Base-by-base conservation (phyloP, 2,113 vertebrate species). In the Nothocercus julius region DNA sequence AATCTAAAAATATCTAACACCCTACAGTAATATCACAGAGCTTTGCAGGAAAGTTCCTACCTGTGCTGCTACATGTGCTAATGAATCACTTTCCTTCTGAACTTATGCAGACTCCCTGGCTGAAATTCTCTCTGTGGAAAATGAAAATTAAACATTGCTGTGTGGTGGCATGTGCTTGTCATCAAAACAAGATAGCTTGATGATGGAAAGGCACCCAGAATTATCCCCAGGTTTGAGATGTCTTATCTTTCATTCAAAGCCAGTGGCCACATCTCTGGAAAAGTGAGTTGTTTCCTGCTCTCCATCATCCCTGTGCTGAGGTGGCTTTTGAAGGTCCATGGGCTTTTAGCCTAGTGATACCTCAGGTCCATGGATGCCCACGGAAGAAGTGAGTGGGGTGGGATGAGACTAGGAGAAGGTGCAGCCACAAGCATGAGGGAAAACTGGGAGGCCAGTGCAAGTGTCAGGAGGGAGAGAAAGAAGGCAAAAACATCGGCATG, bases 351-450 rank as follows among this genome's bases (percentile, higher is more conserved):
- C 21, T 49, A 22, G 49, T 22, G 49, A 24, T 49, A 27, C 27
- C 49, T 42, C 67, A 56, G 79, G 54, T 32, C 22, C 16, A 30
- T 0, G 17, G 4, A 1, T 19, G 59, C 45, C 20, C 0, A 7
- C 15, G 40, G 30, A 27, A 77, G 34, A n/a, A 36, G 25, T 20
- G 56, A 34, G 19, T 3, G 0, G 25, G 11, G 42, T 22, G 18
- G 10, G 19, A 34, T 4, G 2, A 7, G 9, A 1, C 0, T 5
- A 36, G 40, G 27, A 54, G 69, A 36, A 36, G 42, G 34, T 34
- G 49, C 38, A 40, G 82, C 64, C n/a, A 32, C 59, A 45, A 36
- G 38, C 51, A 38, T 0, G 4, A 56, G 8, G 15, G 40, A 45
- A 19, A 25, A 47, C 61, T 28, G 47, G 25, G 62, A n/a, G 30